These are phyloP conservation scores for Pimephales promelas DNA, from an alignment of 2,113 vertebrate genomes.

Conservation along the genomic window DNA sequence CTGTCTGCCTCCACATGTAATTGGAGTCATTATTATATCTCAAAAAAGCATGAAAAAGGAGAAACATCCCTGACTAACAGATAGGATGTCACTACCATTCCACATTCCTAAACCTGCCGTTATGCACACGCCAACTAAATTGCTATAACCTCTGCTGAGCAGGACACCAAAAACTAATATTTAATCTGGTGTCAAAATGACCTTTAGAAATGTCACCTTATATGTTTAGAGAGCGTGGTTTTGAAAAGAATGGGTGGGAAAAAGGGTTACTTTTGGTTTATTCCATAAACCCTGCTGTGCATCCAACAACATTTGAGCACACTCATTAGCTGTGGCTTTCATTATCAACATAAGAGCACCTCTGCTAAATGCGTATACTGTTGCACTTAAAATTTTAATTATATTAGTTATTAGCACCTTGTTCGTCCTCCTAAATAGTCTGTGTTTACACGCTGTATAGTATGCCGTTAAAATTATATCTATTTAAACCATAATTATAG, in stretches of 20 bases:
- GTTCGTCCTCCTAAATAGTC: not conserved
- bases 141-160: not conserved
- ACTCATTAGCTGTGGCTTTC: not conserved
- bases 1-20: slow-evolving; percentile 34
- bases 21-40: slow-evolving; percentile 55
- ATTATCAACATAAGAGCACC: slow-evolving; percentile 3
- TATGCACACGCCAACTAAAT: slow-evolving; percentile 24
- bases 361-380: not conserved
- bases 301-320: not conserved
- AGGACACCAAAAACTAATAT: not conserved
- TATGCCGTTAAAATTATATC: not conserved
- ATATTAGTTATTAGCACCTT: not conserved
- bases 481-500: not conserved
- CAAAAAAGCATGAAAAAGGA: slow-evolving; percentile 44
- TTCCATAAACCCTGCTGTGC: not conserved
- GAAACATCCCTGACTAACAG: slow-evolving; percentile 39
- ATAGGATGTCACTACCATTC: slow-evolving; percentile 27
- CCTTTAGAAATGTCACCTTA: not conserved
- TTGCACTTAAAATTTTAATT: not conserved
- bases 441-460: not conserved
- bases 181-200: not conserved
- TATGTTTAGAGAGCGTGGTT: not conserved
- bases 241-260: not conserved
- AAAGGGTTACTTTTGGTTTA: not conserved
- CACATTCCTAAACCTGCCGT: not conserved